A percentile compares a stretch with the other conserved stretches of the same genome.
These are phyloP conservation scores for Melanotaenia pygmaea DNA, from an alignment of 2,797 vertebrate species.

Conservation along the genomic window DNA sequence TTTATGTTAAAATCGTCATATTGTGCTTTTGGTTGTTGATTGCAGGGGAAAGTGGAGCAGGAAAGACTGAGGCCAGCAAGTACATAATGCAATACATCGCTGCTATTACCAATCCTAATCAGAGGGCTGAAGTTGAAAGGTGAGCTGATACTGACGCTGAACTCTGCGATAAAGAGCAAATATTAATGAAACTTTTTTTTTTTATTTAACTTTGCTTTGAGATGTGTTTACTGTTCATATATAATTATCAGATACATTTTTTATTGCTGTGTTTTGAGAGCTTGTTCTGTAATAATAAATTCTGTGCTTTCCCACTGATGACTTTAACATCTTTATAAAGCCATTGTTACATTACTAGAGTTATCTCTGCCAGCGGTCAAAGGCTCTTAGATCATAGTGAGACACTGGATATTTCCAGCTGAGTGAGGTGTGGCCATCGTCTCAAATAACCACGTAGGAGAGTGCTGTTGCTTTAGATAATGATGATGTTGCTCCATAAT, in stretches of 20 bases:
- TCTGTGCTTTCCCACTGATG: background rate
- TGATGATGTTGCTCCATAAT: background rate
- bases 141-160: slow-evolving; percentile 69
- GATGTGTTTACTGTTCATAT: no score
- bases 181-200: background rate
- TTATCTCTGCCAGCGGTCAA: background rate
- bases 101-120: slow-evolving; percentile 97
- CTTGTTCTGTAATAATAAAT: background rate
- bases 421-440: background rate
- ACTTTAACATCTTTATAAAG: background rate
- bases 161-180: background rate
- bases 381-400: slow-evolving; percentile 8
- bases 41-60: slow-evolving; percentile 97
- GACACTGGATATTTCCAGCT: slow-evolving; percentile 7
- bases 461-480: background rate
- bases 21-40: slow-evolving; percentile 14
- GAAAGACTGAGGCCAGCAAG: slow-evolving; percentile 99
- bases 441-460: slow-evolving; percentile 19
- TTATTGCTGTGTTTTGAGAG: background rate
- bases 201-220: no score
- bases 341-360: background rate
- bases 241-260: background rate
- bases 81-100: slow-evolving; percentile 99
- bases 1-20: background rate
- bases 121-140: slow-evolving; percentile 98